Evolutionary conservation across 2,797 vertebrate genomes (phyloP), one percentile per base, ranked within the genome.

Genomic region (Lepus townsendii): DNA sequence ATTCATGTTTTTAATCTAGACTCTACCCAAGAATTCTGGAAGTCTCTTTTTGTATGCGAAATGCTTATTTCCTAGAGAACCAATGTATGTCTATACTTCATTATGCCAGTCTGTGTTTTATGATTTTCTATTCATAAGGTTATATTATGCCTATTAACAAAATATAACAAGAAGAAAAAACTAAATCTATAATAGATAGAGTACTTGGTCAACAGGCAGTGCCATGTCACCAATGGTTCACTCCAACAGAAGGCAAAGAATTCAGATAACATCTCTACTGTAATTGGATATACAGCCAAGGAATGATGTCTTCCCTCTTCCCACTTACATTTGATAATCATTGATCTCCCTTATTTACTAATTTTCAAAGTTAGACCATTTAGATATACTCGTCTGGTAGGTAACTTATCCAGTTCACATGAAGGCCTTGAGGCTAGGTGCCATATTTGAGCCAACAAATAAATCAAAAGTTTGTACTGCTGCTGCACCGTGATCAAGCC

Each of bases 311-410:
- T 94, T 42, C 38, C 30, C 32, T 79, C 60, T 84, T 80, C 30
- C 35, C 47, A 50, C 14, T 54, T 93, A 27, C 52, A 30, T 54
- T 60, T 90, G 35, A 3, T 91, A 71, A 95, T 90, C 54, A 76
- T 14, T 78, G 83, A 91, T 66, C 65, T 38, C 16, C 80, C 57
- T 87, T 11, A 7, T 83, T 78, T 88, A 83, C 38, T 91, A 68
- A 93, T 88, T 94, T 94, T 38, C 78, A 69, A 4, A n/a, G 26
- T 87, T 32, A 83, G 14, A 83, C 26, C 63, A 88, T 26, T 66
- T 91, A 73, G 35, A 19, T 35, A 50, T 38, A 17, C 42, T 95
- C 62, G 30, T 84, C 76, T 72, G 32, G 73, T 79, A 83, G 9
- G 32, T 17, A 47, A 80, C 52, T 79, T 65, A 30, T 83, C 52